A percentile compares a stretch with the other conserved stretches of the same genome.
These are phyloP conservation scores for Apeltes quadracus DNA, from an alignment of 2,113 vertebrate species.

Conservation along the genomic window DNA sequence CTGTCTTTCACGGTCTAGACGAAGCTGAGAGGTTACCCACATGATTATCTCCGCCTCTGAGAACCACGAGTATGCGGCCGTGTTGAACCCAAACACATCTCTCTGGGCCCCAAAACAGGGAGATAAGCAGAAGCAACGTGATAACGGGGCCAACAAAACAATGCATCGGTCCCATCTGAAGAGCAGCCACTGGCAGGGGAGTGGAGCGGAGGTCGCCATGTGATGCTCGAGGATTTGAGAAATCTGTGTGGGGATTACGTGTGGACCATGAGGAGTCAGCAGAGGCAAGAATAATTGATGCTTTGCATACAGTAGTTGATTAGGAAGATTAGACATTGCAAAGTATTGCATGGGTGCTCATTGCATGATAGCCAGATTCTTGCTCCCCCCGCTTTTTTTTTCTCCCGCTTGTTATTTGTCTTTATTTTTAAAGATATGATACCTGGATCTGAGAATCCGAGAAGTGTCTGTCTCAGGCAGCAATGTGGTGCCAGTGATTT, in stretches of 20 bases:
- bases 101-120: constrained; percentile 42
- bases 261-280: constrained; percentile 18
- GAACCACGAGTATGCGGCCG: constrained; percentile 43
- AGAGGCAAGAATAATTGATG: constrained; percentile 18
- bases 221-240: constrained; percentile 9
- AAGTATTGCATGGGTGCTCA: constrained; percentile 72
- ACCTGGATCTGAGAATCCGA: background rate
- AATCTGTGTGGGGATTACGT: constrained; percentile 13
- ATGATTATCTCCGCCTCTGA: constrained; percentile 61
- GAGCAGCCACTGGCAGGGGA: constrained; percentile 7
- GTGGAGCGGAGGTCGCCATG: constrained; percentile 5
- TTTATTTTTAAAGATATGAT: constrained; percentile 22
- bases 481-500: background rate
- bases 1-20: constrained; percentile 61
- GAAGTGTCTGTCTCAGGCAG: background rate
- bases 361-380: constrained; percentile 68
- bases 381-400: constrained; percentile 29
- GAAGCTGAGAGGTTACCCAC: constrained; percentile 77
- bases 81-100: constrained; percentile 47
- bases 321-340: constrained; percentile 36
- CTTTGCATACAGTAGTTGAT: constrained; percentile 43
- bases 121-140: constrained; percentile 22
- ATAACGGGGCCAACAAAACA: constrained; percentile 16
- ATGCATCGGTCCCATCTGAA: constrained; percentile 24
- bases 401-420: constrained; percentile 22